Evolutionary conservation across 2,888 invertebrate genomes (phyloP).

Genomic region (Microplitis manilae): DNA sequence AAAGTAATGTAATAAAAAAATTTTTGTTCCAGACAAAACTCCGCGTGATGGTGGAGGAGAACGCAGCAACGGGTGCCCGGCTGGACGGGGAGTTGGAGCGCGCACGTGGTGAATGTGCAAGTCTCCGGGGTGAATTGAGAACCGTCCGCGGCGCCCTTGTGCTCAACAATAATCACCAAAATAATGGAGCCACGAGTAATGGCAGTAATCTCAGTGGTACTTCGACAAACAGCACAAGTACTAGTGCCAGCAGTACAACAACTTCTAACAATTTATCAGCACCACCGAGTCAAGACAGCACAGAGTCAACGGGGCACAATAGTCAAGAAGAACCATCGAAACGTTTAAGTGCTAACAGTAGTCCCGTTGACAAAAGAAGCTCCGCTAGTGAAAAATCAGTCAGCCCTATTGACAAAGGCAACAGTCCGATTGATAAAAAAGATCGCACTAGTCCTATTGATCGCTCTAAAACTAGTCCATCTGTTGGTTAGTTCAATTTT

Average conservation of each 20-base stretch:
- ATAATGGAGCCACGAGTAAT: slow-evolving; percentile 51
- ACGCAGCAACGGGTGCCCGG: slow-evolving; percentile 74
- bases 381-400: slow-evolving; percentile 70
- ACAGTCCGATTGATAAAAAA: slow-evolving; percentile 66
- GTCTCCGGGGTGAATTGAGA: slow-evolving; percentile 73
- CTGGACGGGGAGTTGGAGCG: slow-evolving; percentile 78
- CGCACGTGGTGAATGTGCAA: slow-evolving; percentile 77
- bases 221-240: slow-evolving; percentile 54
- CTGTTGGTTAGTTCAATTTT: slow-evolving; percentile 51
- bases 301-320: slow-evolving; percentile 54
- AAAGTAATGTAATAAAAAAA: not conserved
- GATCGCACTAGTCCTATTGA: slow-evolving; percentile 61
- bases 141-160: slow-evolving; percentile 72
- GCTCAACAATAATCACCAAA: slow-evolving; percentile 62
- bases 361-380: slow-evolving; percentile 68
- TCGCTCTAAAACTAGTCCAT: slow-evolving; percentile 56
- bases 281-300: slow-evolving; percentile 52
- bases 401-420: slow-evolving; percentile 72
- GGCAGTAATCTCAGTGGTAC: slow-evolving; percentile 56
- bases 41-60: slow-evolving; percentile 92
- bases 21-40: slow-evolving; percentile 79
- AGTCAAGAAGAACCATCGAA: slow-evolving; percentile 57
- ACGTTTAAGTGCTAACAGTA: slow-evolving; percentile 65
- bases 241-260: slow-evolving; percentile 55
- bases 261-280: slow-evolving; percentile 49